Conservation (phyloP, 2,113 vertebrate species). For the Oreamnos americanus region DNA sequence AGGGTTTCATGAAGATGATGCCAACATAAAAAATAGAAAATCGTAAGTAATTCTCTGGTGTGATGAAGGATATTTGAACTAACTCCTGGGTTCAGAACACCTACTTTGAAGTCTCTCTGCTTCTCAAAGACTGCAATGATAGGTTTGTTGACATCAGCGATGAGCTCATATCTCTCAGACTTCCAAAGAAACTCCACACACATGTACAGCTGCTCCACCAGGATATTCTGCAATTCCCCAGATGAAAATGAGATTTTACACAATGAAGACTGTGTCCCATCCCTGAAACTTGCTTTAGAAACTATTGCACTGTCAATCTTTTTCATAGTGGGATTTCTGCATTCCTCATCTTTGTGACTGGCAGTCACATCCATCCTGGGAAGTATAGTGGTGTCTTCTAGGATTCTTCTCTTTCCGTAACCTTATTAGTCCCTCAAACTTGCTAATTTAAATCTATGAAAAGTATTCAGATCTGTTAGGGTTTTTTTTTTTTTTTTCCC, state of each 20-base stretch:
- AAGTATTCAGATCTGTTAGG: background rate
- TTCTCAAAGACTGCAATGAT: slow-evolving; percentile 98
- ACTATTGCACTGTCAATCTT: background rate
- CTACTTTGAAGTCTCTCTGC: slow-evolving; percentile 96
- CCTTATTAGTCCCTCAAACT: no score
- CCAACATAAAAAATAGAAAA: background rate
- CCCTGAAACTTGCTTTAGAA: background rate
- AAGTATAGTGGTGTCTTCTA: background rate
- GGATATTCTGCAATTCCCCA: slow-evolving; percentile 86
- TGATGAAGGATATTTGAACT: background rate
- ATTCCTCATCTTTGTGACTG: background rate
- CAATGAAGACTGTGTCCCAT: background rate
- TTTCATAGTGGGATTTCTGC: background rate
- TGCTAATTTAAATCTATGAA: background rate
- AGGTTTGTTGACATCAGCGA: slow-evolving; percentile 97
- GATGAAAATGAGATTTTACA: background rate
- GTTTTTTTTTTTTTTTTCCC: background rate
- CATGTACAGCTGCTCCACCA: slow-evolving; percentile 95
- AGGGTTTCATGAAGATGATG: background rate
- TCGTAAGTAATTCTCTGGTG: background rate
- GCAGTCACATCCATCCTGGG: background rate
- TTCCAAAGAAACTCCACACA: slow-evolving; percentile 98
- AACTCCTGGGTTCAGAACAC: background rate
- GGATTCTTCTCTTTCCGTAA: background rate
- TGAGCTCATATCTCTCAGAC: slow-evolving; percentile 95